Base-by-base conservation (phyloP, 2,113 vertebrate genomes). In the Coregonus clupeaformis region DNA sequence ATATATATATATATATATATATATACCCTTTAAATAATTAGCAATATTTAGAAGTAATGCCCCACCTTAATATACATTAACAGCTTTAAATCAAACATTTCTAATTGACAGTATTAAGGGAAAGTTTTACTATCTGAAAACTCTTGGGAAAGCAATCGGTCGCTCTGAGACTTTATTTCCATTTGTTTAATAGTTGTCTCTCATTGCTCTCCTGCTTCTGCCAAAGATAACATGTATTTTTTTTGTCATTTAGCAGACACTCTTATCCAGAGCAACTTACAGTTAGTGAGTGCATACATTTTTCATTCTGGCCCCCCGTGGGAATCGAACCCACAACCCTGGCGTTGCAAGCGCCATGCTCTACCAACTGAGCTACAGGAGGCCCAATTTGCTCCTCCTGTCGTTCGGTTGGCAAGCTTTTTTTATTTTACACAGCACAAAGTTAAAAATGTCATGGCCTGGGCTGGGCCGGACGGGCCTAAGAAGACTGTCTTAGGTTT, bases 161-260 rank as follows among this genome's bases (percentile, higher is more conserved):
- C 2, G 0, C 13, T 5, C 18, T 7, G n/a, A 60, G n/a, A 22
- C 3, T 60, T 22, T 60, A 60, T 60, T 55, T 55, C 5, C 13
- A 55, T 55, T 55, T 52, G 49, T 52, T 52, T 18, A 52, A 18
- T 52, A 52, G 49, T 22, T 60, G 57, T 22, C n/a, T 22, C 5
- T 60, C 57, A 60, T 6, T n/a, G 57, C 18, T 60, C 20, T n/a
- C n/a, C n/a, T 60, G 57, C 18, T n/a, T 22, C 13, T 66, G 64
- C 29, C 64, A 66, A 66, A 66, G 14, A 66, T 30, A 29, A 30
- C 25, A 60, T 60, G n/a, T n/a, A n/a, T n/a, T n/a, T n/a, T n/a
- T n/a, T n/a, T n/a, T n/a, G n/a, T n/a, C n/a, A n/a, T n/a, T n/a
- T n/a, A n/a, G n/a, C n/a, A n/a, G n/a, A n/a, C n/a, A n/a, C n/a